Base-by-base conservation (phyloP, 2,797 vertebrate species). In the Mormyrops boulengeri region DNA sequence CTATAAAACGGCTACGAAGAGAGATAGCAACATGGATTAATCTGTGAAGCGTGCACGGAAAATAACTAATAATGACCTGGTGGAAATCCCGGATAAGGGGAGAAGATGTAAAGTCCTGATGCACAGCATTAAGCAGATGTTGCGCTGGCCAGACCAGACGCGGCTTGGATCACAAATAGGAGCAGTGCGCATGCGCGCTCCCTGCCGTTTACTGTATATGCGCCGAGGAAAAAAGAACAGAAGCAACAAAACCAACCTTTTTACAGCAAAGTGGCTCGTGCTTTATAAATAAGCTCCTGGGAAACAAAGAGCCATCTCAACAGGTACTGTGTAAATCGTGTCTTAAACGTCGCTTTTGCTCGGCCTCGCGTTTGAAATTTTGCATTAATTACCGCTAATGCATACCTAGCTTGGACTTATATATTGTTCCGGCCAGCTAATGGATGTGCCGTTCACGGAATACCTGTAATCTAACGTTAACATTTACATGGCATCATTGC, bases 101-200 rank as follows among this genome's bases (percentile, higher is more conserved):
- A 90, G 90, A 85, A 82, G 89, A 92, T 69, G 55, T 85, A 90
- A 77, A 88, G 26, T 93, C 92, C 93, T 90, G 94, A 93, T 92
- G 94, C 95, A 92, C 89, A 95, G 95, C 92, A 89, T 88, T 90
- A 94, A 95, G 94, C 95, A 96, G 95, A 96, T 96, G 96, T 96
- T 96, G 93, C 55, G 96, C 95, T 95, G 97, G 97, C 97, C 98
- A 97, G 97, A 97, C 97, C 97, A 96, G 97, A 97, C 97, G 87
- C 87, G 38, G 97, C 97, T 97, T 95, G 96, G 96, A 96, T 97
- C 96, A 95, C 96, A 96, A 97, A 97, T 96, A 96, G 97, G 95
- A 94, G 94, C 96, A 97, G 95, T 90, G 97, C 97, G 98, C 98
- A 99, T 97, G 98, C 98, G 97, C 97, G 94, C 94, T 94, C 94